Percentiles rank a stretch among this genome's conserved stretches.
Conservation (phyloP, 2,888 invertebrate genomes). For the Drosophila atripex region DNA sequence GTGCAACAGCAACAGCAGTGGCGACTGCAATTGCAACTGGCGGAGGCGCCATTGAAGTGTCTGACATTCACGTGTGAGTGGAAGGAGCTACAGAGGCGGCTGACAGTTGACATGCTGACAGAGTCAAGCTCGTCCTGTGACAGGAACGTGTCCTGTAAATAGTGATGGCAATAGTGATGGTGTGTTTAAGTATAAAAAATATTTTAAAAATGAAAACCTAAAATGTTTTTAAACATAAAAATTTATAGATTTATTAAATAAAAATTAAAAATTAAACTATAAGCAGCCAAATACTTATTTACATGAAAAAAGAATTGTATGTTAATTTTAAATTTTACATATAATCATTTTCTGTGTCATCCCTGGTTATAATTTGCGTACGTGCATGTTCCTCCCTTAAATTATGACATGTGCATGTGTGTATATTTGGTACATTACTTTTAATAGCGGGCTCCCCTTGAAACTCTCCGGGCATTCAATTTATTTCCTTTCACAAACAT, state of each 20-base stretch:
- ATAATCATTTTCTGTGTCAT: neutral
- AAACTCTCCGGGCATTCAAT: conserved; percentile 63
- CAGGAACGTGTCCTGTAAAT: conserved; percentile 21
- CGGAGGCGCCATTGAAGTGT: conserved; percentile 63
- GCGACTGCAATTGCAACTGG: conserved; percentile 13
- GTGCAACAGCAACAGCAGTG: conserved; percentile 27
- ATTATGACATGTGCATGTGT: conserved; percentile 58
- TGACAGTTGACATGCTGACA: conserved; percentile 74
- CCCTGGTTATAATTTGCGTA: conserved; percentile 11
- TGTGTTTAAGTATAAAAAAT: neutral
- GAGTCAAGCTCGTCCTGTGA: conserved; percentile 55
- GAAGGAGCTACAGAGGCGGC: conserved; percentile 45
- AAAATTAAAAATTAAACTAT: neutral
- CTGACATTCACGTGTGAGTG: conserved; percentile 70
- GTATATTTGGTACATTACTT: conserved; percentile 53
- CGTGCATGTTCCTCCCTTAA: conserved; percentile 38
- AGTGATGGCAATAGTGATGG: conserved; percentile 20
- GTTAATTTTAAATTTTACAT: neutral
- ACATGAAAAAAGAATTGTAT: too few relatives aligned
- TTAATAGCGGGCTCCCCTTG: conserved; percentile 59
- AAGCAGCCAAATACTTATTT: too few relatives aligned
- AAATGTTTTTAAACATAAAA: too few relatives aligned
- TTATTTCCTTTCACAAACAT: conserved; percentile 66
- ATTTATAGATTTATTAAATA: too few relatives aligned
- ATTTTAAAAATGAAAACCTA: too few relatives aligned